Conservation (phyloP, 2,113 vertebrate genomes). For the Vidua chalybeata region DNA sequence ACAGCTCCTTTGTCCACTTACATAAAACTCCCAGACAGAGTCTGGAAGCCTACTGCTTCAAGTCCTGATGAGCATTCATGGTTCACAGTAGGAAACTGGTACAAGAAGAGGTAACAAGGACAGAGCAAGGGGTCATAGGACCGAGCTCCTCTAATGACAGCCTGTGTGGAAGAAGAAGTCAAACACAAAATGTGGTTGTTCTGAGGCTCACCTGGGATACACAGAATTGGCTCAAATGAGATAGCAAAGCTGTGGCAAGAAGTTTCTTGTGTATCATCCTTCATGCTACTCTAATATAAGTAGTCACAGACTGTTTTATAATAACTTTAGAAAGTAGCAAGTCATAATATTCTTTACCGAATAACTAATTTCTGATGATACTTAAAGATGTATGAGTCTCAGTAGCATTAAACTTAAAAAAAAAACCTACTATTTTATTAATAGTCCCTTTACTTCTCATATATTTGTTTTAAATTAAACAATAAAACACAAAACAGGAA, state of each 20-base stretch:
- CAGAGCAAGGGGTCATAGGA: neutral
- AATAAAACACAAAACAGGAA: neutral
- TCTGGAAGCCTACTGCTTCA: constrained; percentile 8
- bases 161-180: neutral
- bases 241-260: neutral
- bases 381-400: neutral
- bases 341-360: neutral
- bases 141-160: neutral
- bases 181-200: neutral
- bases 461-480: neutral
- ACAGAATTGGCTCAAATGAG: neutral
- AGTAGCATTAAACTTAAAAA: neutral
- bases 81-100: constrained; percentile 14
- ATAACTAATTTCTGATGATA: neutral
- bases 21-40: constrained; percentile 10
- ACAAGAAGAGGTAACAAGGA: constrained; percentile 13
- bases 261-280: neutral
- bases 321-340: constrained; percentile 1
- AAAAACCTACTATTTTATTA: neutral
- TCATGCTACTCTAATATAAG: neutral
- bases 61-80: constrained; percentile 42
- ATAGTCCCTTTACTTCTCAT: neutral
- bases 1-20: constrained; percentile 57
- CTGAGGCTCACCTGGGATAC: neutral
- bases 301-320: neutral